Conservation (phyloP, 2,888 invertebrate species). For the Cheilosia pagana region DNA sequence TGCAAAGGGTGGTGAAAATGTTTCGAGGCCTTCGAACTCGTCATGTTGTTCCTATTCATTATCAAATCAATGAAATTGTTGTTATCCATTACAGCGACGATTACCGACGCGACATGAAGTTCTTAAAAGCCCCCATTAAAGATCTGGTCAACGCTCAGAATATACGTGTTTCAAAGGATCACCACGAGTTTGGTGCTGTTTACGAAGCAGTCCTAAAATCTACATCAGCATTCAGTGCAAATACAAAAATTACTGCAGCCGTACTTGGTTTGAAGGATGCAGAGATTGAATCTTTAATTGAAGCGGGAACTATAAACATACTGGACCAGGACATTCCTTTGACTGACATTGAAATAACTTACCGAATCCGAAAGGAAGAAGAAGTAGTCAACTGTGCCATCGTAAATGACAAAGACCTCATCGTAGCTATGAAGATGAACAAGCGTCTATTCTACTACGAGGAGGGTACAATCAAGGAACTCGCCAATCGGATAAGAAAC, state of each 20-base stretch:
- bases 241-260: conserved; percentile 81
- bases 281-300: conserved; percentile 89
- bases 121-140: conserved; percentile 90
- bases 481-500: conserved; percentile 96
- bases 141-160: conserved; percentile 82
- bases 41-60: conserved; percentile 95
- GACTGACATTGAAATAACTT: conserved; percentile 90
- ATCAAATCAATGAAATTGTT: conserved; percentile 95
- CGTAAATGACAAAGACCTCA: conserved; percentile 91
- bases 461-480: conserved; percentile 96
- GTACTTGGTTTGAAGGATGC: conserved; percentile 89
- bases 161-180: conserved; percentile 9
- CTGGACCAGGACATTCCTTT: conserved; percentile 90
- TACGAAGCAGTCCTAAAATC: conserved; percentile 1
- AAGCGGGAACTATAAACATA: conserved; percentile 87
- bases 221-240: neutral
- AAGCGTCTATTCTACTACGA: conserved; percentile 88
- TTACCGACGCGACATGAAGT: conserved; percentile 89
- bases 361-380: conserved; percentile 52
- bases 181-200: conserved; percentile 18
- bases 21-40: conserved; percentile 94
- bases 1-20: conserved; percentile 96
- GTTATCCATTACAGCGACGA: conserved; percentile 92
- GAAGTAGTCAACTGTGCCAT: conserved; percentile 91
- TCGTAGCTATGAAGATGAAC: conserved; percentile 93